A percentile compares a stretch with the other conserved stretches of the same genome.
Evolutionary conservation across 2,113 vertebrate species (phyloP).

Genomic region (Neogobius melanostomus): DNA sequence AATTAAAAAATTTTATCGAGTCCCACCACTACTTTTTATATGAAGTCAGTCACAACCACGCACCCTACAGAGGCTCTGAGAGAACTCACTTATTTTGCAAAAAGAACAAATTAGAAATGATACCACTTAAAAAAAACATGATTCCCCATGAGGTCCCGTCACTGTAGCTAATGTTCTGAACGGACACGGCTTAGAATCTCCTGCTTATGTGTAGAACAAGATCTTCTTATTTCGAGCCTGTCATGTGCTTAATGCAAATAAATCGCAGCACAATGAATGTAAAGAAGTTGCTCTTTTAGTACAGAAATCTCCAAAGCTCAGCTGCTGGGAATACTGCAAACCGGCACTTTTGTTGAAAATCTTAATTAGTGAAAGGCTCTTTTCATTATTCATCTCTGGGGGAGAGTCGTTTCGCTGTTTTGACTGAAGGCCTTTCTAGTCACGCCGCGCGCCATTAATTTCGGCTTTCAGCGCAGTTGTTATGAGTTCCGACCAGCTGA

Average conservation of each 20-base stretch:
- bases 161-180: slow-evolving; percentile 1
- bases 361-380: slow-evolving; percentile 8
- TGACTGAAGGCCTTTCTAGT: neutral
- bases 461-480: neutral
- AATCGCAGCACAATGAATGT: slow-evolving; percentile 2
- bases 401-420: slow-evolving; percentile 5
- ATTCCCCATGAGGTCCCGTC: neutral
- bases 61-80: too few relatives aligned
- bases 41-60: too few relatives aligned
- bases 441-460: neutral
- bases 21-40: too few relatives aligned
- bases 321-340: neutral
- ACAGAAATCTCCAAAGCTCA: slow-evolving; percentile 3
- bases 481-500: neutral
- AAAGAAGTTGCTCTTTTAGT: slow-evolving; percentile 1
- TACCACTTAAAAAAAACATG: neutral
- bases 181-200: neutral
- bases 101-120: too few relatives aligned
- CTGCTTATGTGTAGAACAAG: neutral
- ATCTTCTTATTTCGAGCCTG: slow-evolving; percentile 6
- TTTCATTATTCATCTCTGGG: slow-evolving; percentile 13
- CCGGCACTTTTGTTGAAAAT: slow-evolving; percentile 10
- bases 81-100: too few relatives aligned
- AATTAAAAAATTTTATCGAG: too few relatives aligned
- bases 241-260: slow-evolving; percentile 14